Conservation (phyloP, 1,140 invertebrate genomes). For the Cyphomyrmex costatus region DNA sequence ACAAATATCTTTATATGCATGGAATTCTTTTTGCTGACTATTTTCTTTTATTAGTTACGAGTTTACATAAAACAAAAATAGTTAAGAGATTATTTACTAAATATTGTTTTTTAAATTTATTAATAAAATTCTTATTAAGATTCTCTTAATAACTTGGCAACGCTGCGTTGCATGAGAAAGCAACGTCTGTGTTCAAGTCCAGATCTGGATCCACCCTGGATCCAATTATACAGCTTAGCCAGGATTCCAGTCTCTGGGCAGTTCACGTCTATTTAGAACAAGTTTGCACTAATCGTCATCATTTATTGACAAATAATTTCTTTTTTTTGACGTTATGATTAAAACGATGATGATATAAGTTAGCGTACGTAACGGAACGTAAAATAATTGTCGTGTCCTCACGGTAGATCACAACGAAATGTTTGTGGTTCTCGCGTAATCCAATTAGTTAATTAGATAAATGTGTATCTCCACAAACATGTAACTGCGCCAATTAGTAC, state of each 20-base stretch:
- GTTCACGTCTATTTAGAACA: background rate
- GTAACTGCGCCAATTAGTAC: conserved; percentile 67
- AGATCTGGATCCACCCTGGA: conserved; percentile 19
- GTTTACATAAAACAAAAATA: background rate
- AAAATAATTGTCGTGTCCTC: background rate
- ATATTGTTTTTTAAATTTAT: background rate
- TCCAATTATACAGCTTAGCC: conserved; percentile 65
- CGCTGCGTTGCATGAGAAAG: conserved; percentile 31
- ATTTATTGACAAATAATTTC: background rate
- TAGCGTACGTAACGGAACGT: background rate
- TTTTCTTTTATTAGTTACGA: background rate
- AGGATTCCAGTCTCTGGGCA: conserved; percentile 19
- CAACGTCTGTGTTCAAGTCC: background rate
- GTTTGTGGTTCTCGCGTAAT: conserved; percentile 43
- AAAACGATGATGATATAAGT: background rate
- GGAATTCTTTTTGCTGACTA: background rate
- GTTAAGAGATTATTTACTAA: background rate
- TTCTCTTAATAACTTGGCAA: background rate
- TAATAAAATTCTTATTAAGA: background rate
- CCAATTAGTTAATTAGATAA: conserved; percentile 72
- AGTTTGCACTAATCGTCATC: background rate
- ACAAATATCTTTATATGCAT: background rate
- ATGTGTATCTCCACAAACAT: conserved; percentile 18
- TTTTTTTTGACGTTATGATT: background rate
- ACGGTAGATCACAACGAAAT: background rate